Evolutionary conservation across 2,797 vertebrate species (phyloP).

Genomic region (Rhinella marina): DNA sequence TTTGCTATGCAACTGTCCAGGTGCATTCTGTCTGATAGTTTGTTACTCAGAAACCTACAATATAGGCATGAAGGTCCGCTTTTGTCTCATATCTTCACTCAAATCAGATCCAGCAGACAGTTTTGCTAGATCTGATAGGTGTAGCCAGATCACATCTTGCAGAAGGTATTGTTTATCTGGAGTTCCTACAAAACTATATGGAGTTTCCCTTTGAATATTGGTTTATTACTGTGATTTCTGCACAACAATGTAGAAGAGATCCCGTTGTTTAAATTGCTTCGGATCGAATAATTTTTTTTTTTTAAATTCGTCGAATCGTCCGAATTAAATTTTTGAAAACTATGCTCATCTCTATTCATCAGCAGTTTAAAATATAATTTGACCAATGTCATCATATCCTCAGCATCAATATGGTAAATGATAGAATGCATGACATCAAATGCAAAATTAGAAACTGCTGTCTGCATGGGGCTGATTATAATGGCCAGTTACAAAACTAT

Average conservation of each 20-base stretch:
- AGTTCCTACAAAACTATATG: not conserved
- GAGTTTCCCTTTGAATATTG: not conserved
- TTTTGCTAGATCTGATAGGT: no score
- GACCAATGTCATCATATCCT: slow-evolving; percentile 17
- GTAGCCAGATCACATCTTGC: no score
- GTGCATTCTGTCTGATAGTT: not conserved
- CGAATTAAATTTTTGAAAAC: no score
- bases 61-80: not conserved
- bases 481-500: slow-evolving; percentile 5
- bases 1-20: no score
- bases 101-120: no score
- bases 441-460: slow-evolving; percentile 14
- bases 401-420: slow-evolving; percentile 6
- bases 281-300: no score
- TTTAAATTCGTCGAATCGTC: no score
- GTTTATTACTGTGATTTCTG: not conserved
- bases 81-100: no score
- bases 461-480: slow-evolving; percentile 60
- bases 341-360: not conserved
- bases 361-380: slow-evolving; percentile 4
- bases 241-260: not conserved
- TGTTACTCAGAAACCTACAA: not conserved
- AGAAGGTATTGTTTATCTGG: no score
- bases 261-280: no score
- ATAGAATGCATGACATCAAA: slow-evolving; percentile 1